Conservation (phyloP, 2,113 vertebrate species). For the Todiramphus saurophagus region DNA sequence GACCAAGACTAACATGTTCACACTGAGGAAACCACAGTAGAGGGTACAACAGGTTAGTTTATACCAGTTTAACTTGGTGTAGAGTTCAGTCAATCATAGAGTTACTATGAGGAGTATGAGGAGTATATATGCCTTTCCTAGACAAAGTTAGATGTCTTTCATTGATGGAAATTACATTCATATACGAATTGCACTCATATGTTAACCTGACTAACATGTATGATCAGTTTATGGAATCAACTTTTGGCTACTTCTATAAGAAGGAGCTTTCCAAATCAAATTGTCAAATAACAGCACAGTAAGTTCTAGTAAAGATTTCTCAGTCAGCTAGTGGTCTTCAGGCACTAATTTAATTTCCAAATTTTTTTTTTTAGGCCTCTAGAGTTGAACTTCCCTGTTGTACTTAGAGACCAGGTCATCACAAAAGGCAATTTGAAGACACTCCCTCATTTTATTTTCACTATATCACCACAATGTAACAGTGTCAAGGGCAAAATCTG, state of each 20-base stretch:
- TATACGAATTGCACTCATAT: background rate
- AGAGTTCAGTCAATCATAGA: background rate
- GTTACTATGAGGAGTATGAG: background rate
- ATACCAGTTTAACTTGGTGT: background rate
- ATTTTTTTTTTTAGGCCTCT: background rate
- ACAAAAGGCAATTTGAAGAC: background rate
- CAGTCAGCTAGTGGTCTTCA: background rate
- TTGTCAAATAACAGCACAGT: background rate
- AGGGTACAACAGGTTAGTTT: background rate
- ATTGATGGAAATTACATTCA: background rate
- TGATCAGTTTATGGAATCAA: background rate
- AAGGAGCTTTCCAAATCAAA: background rate
- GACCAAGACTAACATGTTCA: background rate
- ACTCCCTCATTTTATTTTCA: background rate
- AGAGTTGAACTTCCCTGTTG: background rate
- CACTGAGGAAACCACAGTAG: background rate
- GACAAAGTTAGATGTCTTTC: background rate
- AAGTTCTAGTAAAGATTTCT: background rate
- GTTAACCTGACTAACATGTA: background rate
- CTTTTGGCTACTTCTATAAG: background rate
- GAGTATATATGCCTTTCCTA: background rate
- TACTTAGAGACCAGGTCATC: background rate
- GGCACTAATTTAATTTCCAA: background rate
- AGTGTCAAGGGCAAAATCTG: background rate
- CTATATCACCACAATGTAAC: background rate